Percentiles rank a stretch among this genome's conserved stretches.
phyloP scores from a whole-genome alignment of 2,113 vertebrate species.

The Eonycteris spelaea region DNA sequence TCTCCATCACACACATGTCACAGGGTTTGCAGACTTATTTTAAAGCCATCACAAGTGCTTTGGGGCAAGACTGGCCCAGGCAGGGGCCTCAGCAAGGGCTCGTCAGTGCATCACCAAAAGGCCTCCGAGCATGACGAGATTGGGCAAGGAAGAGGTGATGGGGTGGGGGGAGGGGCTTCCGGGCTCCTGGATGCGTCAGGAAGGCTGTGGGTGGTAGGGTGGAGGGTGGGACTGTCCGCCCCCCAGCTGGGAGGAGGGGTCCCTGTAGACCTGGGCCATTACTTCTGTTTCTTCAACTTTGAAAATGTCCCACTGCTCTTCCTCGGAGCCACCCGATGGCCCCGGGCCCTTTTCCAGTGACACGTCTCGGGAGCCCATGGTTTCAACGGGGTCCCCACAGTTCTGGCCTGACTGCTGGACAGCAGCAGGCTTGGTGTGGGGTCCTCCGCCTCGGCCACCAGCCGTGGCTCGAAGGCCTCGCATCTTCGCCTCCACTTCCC shows the following conservation, averaged over 20 bases:
- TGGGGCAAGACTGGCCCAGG: not conserved
- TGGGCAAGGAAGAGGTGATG: not conserved
- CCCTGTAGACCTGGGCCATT: rapidly evolving
- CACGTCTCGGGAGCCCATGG: not conserved
- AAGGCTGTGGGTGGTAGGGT: not conserved
- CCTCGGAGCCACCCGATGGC: not conserved
- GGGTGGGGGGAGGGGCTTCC: not conserved
- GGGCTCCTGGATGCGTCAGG: not conserved
- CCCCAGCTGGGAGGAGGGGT: not conserved
- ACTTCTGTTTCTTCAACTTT: not conserved
- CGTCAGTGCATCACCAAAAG: not conserved
- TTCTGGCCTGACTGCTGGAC: not conserved
- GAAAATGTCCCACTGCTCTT: not conserved
- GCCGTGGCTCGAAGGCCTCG: rapidly evolving
- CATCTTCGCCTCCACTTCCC: not conserved
- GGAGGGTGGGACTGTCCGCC: not conserved
- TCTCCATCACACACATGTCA: not conserved
- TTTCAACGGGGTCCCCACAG: rapidly evolving
- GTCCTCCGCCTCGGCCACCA: rapidly evolving
- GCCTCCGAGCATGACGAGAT: not conserved
- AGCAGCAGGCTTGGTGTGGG: not conserved
- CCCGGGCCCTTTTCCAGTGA: not conserved
- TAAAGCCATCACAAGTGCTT: no score
- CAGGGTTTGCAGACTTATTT: not conserved
- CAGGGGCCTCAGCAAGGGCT: not conserved